phyloP scores from a whole-genome alignment of 2,888 invertebrate genomes.

The Poecilobothrus nobilitatus region DNA sequence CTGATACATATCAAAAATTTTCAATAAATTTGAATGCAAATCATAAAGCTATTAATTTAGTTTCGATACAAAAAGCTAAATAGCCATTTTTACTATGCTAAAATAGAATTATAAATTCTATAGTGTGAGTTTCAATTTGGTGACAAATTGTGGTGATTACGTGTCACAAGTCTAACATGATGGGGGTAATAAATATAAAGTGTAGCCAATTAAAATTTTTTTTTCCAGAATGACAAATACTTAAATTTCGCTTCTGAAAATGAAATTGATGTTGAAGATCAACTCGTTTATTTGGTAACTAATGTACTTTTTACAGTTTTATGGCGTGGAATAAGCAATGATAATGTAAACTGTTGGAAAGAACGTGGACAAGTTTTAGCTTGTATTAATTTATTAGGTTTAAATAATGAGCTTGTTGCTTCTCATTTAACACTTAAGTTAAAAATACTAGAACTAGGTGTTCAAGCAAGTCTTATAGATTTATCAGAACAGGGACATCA shows the following conservation, averaged over 20 bases:
- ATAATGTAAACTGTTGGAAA: slow-evolving; percentile 50
- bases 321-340: slow-evolving; percentile 53
- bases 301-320: slow-evolving; percentile 51
- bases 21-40: too few species aligned
- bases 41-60: too few species aligned
- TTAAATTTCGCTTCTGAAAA: slow-evolving; percentile 38
- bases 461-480: slow-evolving; percentile 51
- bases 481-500: slow-evolving; percentile 48
- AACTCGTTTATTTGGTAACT: slow-evolving; percentile 50
- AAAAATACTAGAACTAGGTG: slow-evolving; percentile 51
- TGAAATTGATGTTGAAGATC: slow-evolving; percentile 47
- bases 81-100: too few species aligned
- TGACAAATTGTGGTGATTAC: too few species aligned
- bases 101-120: too few species aligned
- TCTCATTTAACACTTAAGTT: slow-evolving; percentile 50
- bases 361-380: slow-evolving; percentile 53
- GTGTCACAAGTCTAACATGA: too few species aligned
- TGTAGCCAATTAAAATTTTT: not conserved
- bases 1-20: too few species aligned
- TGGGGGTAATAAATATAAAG: not conserved
- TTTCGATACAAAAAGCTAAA: too few species aligned
- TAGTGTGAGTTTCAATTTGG: too few species aligned
- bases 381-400: slow-evolving; percentile 50
- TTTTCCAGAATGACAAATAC: slow-evolving; percentile 12
- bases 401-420: slow-evolving; percentile 50